phyloP scores from a whole-genome alignment of 2,797 vertebrate species.

The Scarus forsteni region DNA sequence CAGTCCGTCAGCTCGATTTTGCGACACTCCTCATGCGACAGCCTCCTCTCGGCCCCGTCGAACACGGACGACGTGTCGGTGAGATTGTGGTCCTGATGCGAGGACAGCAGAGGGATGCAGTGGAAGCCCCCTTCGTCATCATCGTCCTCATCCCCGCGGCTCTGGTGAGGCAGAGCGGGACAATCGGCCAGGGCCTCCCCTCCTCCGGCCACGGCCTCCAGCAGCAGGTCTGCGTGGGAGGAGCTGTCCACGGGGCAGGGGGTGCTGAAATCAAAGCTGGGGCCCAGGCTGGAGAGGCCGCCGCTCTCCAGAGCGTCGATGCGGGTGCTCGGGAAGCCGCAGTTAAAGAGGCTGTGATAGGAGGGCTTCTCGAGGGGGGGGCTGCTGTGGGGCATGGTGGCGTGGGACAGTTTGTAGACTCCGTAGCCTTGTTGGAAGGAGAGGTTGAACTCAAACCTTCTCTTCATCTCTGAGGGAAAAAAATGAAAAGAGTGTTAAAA shows the following conservation, averaged over 20 bases:
- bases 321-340: constrained; percentile 68
- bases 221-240: constrained; percentile 66
- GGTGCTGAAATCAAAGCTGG: constrained; percentile 86
- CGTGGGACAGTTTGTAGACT: constrained; percentile 90
- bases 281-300: constrained; percentile 59
- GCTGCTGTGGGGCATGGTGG: constrained; percentile 72
- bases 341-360: constrained; percentile 84
- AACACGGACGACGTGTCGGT: constrained; percentile 76
- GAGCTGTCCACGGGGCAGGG: constrained; percentile 79
- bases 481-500: constrained; percentile 13
- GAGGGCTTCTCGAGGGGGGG: constrained; percentile 79
- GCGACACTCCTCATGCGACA: constrained; percentile 89
- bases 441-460: constrained; percentile 92
- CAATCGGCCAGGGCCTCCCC: constrained; percentile 57
- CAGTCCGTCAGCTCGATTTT: constrained; percentile 92
- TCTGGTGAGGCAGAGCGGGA: constrained; percentile 53
- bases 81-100: constrained; percentile 70
- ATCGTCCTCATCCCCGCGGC: constrained; percentile 48
- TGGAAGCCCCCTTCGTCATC: constrained; percentile 61
- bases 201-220: constrained; percentile 65
- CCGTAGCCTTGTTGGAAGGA: constrained; percentile 93
- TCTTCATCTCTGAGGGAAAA: constrained; percentile 85
- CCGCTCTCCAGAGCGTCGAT: constrained; percentile 69
- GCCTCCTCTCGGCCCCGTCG: constrained; percentile 88
- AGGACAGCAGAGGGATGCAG: constrained; percentile 53